Conservation (phyloP, 2,797 vertebrate species). For the Smutsia gigantea region DNA sequence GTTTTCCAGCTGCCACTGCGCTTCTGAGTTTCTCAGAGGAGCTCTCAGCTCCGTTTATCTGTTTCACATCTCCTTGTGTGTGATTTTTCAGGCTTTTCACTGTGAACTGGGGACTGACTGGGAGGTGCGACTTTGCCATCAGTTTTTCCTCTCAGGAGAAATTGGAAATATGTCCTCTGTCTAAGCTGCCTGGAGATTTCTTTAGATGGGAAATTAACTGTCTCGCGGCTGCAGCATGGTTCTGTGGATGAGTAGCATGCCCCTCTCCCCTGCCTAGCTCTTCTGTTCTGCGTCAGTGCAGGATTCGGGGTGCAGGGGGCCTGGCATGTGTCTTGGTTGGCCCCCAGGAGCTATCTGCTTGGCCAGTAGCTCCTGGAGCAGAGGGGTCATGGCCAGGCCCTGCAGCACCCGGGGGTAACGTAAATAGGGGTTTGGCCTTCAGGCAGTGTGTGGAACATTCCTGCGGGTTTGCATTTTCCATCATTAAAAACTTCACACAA, state of each 20-base stretch:
- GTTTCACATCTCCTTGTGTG: conserved; percentile 58
- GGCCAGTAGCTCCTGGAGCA: neutral
- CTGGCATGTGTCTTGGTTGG: neutral
- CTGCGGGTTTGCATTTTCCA: conserved; percentile 51
- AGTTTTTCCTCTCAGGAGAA: conserved; percentile 75
- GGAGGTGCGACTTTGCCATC: conserved; percentile 69
- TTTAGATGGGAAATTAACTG: conserved; percentile 69
- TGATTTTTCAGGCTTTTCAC: conserved; percentile 72
- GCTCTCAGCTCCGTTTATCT: conserved; percentile 17
- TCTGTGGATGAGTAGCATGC: neutral
- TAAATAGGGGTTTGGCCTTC: conserved; percentile 29
- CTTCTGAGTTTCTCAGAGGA: conserved; percentile 73
- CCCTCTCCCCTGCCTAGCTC: neutral
- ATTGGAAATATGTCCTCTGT: conserved; percentile 68
- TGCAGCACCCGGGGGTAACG: neutral
- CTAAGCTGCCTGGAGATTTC: conserved; percentile 39
- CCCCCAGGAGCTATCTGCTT: neutral
- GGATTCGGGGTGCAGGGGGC: fast-evolving
- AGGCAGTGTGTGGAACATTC: neutral
- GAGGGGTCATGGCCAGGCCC: neutral
- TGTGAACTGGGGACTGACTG: conserved; percentile 53
- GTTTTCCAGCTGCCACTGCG: conserved; percentile 77
- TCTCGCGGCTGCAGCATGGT: neutral
- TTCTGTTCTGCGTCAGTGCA: neutral
- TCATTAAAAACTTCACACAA: conserved; percentile 27